These are phyloP conservation scores for Diploptera punctata DNA, from an alignment of 2,888 invertebrate genomes.

Conservation along the genomic window DNA sequence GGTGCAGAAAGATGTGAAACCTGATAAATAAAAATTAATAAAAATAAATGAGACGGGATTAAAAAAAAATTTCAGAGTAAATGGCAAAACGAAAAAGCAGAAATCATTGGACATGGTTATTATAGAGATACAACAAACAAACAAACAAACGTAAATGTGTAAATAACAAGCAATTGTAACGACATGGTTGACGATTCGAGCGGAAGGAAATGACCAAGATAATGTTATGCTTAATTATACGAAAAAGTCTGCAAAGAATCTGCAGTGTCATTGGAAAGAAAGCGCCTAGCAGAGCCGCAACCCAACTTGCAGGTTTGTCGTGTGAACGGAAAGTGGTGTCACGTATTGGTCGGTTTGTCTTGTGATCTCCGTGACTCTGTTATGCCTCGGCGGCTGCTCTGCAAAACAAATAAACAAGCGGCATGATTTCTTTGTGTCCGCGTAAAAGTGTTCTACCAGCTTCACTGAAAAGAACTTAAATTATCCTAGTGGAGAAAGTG, in stretches of 20 bases:
- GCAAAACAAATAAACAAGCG: neutral
- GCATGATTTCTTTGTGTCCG: too few relatives aligned
- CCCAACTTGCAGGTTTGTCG: neutral
- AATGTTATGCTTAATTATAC: neutral
- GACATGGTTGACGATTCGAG: too few relatives aligned
- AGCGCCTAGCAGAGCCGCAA: neutral
- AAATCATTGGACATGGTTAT: too few relatives aligned
- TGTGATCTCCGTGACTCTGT: conserved; percentile 14
- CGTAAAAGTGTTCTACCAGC: too few relatives aligned
- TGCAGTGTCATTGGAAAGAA: neutral
- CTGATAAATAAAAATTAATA: too few relatives aligned
- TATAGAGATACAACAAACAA: neutral
- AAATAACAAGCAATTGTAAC: too few relatives aligned
- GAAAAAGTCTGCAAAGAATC: neutral
- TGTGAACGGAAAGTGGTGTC: neutral
- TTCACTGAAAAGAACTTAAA: too few relatives aligned
- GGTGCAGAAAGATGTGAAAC: too few relatives aligned
- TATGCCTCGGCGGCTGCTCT: neutral
- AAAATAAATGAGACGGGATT: too few relatives aligned
- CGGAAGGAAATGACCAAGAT: neutral
- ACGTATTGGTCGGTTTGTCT: neutral
- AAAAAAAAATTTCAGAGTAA: too few relatives aligned
- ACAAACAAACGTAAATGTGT: neutral
- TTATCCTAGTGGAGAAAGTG: too few relatives aligned
- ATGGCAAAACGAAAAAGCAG: too few relatives aligned